Base-by-base conservation (phyloP, 1,140 invertebrate species). In the Calycopis cecrops region DNA sequence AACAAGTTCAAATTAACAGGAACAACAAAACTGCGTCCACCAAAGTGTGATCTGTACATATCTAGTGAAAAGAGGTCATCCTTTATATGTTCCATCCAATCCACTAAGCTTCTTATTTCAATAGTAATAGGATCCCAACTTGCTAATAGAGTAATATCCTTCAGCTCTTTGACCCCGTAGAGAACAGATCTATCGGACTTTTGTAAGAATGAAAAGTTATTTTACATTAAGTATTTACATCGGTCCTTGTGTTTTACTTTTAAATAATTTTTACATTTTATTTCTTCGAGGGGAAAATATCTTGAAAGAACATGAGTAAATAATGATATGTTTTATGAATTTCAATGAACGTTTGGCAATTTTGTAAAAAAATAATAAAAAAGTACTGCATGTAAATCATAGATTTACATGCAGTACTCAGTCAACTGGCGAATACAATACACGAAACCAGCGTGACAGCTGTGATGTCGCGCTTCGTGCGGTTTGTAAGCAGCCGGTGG, bases 141-240 rank as follows among this genome's bases (percentile, higher is more conserved):
- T 62, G 50, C 65, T 72, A 73, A 76, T 68, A 62, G 65, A 69
- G 59, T 66, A 65, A 69, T 76, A 65, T 60, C 60, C 58, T 55
- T 52, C 48, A 61, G 55, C 61, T 62, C 40, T 44, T 44, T 44
- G 40, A 44, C 6, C 40, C 14, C 40, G 14, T 14, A 44, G 6
- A 9, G 40, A 17, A 44, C 16, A 44, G 12, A 42, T 12, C 4
- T 64, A 69, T 63, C 66, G 35, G 51, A 49, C 52, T 33, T 33
- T 35, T 21, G 10, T 17, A 44, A 42, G 50, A 49, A 54, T 50
- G 50, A 50, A 42, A 47, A 16, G 14, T 12, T 9, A 16, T 44
- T 44, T 37, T 37, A 9, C 9, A n/a, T 9, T 2, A 10, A 9
- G 1, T 9, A 37, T 10, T n/a, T 9, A 37, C 9, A 37, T 37